A percentile compares a stretch with the other conserved stretches of the same genome.
Conservation (phyloP, 2,797 vertebrate genomes). For the Clarias platycephalus region DNA sequence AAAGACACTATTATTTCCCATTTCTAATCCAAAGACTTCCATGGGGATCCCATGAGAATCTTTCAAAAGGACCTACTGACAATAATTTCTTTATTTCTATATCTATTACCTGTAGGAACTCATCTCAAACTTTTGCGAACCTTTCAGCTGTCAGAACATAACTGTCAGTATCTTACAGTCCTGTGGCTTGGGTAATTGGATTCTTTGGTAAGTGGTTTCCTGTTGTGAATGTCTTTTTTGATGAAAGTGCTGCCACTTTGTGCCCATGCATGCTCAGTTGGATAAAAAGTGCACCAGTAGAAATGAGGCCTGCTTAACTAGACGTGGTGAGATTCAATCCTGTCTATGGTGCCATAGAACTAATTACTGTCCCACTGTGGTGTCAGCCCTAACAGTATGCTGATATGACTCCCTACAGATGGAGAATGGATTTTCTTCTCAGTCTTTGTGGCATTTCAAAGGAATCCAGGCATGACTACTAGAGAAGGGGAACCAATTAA, state of each 20-base stretch:
- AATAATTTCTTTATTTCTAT: conserved; percentile 4
- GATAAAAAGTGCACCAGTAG: conserved; percentile 68
- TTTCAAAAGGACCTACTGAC: neutral
- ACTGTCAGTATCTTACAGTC: conserved; percentile 64
- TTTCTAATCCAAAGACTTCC: neutral
- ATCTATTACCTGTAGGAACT: conserved; percentile 52
- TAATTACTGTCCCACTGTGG: conserved; percentile 63
- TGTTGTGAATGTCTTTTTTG: conserved; percentile 67
- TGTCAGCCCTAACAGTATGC: conserved; percentile 62
- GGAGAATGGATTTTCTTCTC: conserved; percentile 7
- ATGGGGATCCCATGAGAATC: neutral
- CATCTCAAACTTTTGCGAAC: conserved; percentile 50
- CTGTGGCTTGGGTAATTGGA: conserved; percentile 74
- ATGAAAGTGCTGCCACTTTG: conserved; percentile 68
- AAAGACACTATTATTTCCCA: neutral
- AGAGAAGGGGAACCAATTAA: conserved; percentile 66
- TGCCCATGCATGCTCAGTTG: conserved; percentile 50
- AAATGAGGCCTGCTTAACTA: conserved; percentile 59
- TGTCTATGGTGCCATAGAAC: conserved; percentile 51
- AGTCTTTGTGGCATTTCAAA: conserved; percentile 54
- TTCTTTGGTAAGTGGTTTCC: conserved; percentile 63
- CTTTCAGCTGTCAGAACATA: conserved; percentile 64
- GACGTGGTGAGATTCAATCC: conserved; percentile 49
- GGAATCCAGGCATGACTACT: conserved; percentile 56
- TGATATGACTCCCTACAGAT: conserved; percentile 45